These are phyloP conservation scores for Nomia melanderi DNA, from an alignment of 1,140 invertebrate species.

Conservation along the genomic window DNA sequence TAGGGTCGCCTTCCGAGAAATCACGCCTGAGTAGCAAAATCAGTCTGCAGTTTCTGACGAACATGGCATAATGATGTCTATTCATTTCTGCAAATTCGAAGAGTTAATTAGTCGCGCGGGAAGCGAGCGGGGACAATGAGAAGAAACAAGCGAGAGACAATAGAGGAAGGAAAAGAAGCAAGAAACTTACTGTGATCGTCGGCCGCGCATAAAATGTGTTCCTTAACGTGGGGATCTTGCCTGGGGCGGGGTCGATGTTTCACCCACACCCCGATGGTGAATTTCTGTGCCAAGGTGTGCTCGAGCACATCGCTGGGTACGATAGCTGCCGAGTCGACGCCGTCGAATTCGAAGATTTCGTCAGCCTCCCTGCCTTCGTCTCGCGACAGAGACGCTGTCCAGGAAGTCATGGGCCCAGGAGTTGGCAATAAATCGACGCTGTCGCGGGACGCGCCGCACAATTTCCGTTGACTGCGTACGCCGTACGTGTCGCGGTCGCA, in stretches of 20 bases:
- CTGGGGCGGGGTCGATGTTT: conserved; percentile 88
- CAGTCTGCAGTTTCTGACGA: conserved; percentile 97
- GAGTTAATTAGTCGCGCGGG: conserved; percentile 12
- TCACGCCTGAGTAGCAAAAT: conserved; percentile 96
- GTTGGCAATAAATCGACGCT: conserved; percentile 93
- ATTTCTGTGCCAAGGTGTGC: conserved; percentile 89
- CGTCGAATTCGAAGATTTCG: conserved; percentile 97
- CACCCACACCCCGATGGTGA: conserved; percentile 96
- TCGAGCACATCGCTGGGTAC: conserved; percentile 88
- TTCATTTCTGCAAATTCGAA: conserved; percentile 92
- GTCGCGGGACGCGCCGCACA: conserved; percentile 87
- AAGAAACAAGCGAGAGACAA: background rate
- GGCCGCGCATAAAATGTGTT: conserved; percentile 96
- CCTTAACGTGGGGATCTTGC: conserved; percentile 93
- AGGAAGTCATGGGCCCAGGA: conserved; percentile 89
- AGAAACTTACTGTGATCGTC: conserved; percentile 95
- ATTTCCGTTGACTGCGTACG: conserved; percentile 92
- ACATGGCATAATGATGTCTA: conserved; percentile 98
- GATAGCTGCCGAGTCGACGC: conserved; percentile 91
- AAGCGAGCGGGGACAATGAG: background rate
- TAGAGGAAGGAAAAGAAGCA: background rate
- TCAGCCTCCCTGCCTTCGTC: conserved; percentile 95
- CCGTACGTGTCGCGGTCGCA: conserved; percentile 96
- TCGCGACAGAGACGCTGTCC: conserved; percentile 92
- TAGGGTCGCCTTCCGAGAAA: conserved; percentile 94